Evolutionary conservation across 2,888 invertebrate genomes (phyloP).

Genomic region (Melinaea menophilus): DNA sequence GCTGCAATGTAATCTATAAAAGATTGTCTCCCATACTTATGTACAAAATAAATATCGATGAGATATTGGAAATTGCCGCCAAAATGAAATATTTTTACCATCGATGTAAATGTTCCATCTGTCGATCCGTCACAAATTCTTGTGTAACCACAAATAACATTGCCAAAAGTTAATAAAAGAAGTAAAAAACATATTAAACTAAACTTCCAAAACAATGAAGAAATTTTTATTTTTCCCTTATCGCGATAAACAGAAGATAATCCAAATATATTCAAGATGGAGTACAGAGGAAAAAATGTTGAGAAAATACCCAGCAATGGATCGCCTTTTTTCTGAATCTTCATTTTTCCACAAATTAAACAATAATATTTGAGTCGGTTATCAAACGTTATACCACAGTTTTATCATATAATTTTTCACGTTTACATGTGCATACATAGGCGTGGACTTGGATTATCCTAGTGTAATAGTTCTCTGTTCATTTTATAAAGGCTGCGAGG

Average conservation of each 20-base stretch:
- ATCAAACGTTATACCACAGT: neutral
- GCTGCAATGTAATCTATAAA: conserved; percentile 14
- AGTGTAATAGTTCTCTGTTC: no score
- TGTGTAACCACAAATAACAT: conserved; percentile 8
- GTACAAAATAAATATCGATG: conserved; percentile 9
- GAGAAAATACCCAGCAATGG: neutral
- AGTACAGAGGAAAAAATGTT: conserved; percentile 1
- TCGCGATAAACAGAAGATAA: neutral
- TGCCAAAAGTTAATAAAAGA: conserved; percentile 4
- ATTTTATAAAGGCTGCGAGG: no score
- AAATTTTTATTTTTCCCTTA: conserved; percentile 12
- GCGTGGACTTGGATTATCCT: no score
- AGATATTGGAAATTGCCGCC: conserved; percentile 10
- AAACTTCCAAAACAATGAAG: conserved; percentile 13
- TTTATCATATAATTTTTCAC: neutral
- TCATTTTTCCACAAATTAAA: neutral
- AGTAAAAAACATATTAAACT: conserved; percentile 5
- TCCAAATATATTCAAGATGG: neutral
- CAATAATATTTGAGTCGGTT: no score
- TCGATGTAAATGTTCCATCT: conserved; percentile 3
- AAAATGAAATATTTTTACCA: conserved; percentile 8
- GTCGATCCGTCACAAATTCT: neutral
- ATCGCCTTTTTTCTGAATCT: neutral
- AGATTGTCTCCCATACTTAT: conserved; percentile 10
- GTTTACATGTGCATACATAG: no score